Evolutionary conservation across 2,797 vertebrate species (phyloP).

Genomic region (Enteromius viviparus): DNA sequence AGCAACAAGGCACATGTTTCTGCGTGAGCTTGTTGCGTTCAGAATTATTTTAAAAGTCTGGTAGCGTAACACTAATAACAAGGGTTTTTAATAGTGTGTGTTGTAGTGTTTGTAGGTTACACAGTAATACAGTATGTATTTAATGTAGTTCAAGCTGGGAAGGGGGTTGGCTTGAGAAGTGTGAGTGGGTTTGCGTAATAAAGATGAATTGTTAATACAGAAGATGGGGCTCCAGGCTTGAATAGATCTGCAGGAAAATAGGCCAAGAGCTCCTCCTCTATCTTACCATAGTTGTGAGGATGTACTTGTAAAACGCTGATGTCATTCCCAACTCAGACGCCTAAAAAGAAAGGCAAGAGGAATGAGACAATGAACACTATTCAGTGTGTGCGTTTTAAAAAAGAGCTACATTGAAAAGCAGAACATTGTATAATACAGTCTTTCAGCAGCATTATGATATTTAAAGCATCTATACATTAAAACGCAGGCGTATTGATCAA

Average conservation of each 20-base stretch:
- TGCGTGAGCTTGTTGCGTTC: background rate
- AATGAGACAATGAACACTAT: conserved; percentile 8
- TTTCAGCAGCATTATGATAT: conserved; percentile 15
- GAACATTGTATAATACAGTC: background rate
- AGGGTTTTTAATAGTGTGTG: background rate
- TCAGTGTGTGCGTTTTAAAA: conserved; percentile 57
- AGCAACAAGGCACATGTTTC: conserved; percentile 5
- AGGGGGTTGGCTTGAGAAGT: conserved; percentile 4
- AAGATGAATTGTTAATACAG: conserved; percentile 46
- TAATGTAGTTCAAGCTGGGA: conserved; percentile 15
- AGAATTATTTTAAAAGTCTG: background rate
- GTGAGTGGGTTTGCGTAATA: conserved; percentile 35
- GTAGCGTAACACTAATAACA: background rate
- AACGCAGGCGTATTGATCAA: conserved; percentile 27
- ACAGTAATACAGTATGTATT: conserved; percentile 6
- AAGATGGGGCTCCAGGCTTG: conserved; percentile 33
- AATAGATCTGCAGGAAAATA: conserved; percentile 41
- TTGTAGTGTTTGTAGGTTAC: conserved; percentile 23
- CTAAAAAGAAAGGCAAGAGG: conserved; percentile 47
- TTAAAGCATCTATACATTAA: conserved; percentile 37
- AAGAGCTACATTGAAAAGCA: conserved; percentile 7
- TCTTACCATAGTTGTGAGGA: conserved; percentile 77
- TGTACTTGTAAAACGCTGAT: conserved; percentile 81
- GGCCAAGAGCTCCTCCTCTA: conserved; percentile 66
- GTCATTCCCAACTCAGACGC: conserved; percentile 76